phyloP scores from a whole-genome alignment of 1,140 invertebrate genomes.

The Drosophila grimshawi region DNA sequence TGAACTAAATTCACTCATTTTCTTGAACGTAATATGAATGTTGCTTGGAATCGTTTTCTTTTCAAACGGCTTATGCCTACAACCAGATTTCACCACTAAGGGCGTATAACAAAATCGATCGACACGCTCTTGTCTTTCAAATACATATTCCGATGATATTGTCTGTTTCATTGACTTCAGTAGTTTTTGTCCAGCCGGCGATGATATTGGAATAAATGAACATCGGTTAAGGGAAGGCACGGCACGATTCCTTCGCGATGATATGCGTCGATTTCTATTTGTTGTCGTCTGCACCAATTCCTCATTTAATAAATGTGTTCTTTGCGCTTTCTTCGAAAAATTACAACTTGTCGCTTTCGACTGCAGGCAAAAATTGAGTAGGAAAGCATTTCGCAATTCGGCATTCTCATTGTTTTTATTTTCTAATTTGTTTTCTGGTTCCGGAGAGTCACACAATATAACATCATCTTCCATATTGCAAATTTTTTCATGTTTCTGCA shows the following conservation, averaged over 20 bases:
- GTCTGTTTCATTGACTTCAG: constrained; percentile 85
- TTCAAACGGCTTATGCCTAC: constrained; percentile 85
- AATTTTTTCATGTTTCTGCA: constrained; percentile 86
- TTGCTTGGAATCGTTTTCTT: constrained; percentile 79
- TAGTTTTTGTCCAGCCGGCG: constrained; percentile 86
- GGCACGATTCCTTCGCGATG: constrained; percentile 85
- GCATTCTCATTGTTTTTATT: constrained; percentile 60
- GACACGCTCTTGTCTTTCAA: constrained; percentile 85
- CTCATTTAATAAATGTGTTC: constrained; percentile 55
- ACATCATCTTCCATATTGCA: constrained; percentile 84
- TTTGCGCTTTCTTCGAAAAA: constrained; percentile 54
- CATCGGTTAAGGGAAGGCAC: constrained; percentile 85
- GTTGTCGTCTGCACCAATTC: constrained; percentile 47
- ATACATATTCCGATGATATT: constrained; percentile 85
- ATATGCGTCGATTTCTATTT: constrained; percentile 75
- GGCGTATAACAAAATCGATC: constrained; percentile 86
- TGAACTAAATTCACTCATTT: constrained; percentile 76
- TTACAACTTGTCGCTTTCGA: constrained; percentile 46
- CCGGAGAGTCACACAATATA: constrained; percentile 80
- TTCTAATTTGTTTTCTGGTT: constrained; percentile 57
- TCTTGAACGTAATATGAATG: constrained; percentile 85
- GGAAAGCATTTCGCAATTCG: constrained; percentile 73
- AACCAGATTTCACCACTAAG: constrained; percentile 71
- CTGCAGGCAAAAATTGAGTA: constrained; percentile 78
- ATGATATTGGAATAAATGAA: constrained; percentile 86